Percentiles rank a stretch among this genome's conserved stretches.
Evolutionary conservation across 2,113 vertebrate genomes (phyloP).

Genomic region (Rhinolophus ferrumequinum): DNA sequence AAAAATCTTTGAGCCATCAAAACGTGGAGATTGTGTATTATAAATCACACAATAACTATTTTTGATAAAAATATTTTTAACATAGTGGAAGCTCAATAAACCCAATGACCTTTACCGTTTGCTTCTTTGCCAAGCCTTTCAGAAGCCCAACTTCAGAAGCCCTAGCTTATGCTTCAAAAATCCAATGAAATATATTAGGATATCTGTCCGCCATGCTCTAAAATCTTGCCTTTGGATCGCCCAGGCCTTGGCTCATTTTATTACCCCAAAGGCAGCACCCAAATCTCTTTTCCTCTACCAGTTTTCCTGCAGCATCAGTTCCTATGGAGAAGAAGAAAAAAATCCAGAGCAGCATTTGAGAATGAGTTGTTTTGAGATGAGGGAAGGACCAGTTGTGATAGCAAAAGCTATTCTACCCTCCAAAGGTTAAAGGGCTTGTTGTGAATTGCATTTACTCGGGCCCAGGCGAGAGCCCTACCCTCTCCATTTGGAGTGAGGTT

Average conservation of each 20-base stretch:
- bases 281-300: background rate
- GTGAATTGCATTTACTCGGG: conserved; percentile 2
- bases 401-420: background rate
- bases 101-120: background rate
- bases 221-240: background rate
- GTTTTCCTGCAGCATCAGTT: background rate
- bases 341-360: background rate
- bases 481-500: background rate
- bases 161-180: background rate
- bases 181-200: background rate
- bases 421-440: conserved; percentile 15
- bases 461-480: background rate
- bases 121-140: background rate
- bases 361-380: background rate
- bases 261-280: background rate
- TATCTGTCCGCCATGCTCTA: background rate
- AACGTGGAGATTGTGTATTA: background rate
- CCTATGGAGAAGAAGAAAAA: background rate
- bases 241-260: background rate
- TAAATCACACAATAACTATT: background rate
- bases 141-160: background rate
- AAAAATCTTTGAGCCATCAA: background rate
- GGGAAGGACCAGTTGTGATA: background rate
- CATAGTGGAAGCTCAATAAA: background rate
- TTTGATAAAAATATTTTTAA: background rate